Evolutionary conservation across 2,113 vertebrate species (phyloP), one percentile per base, ranked within the genome.

Genomic region (Ceratotherium simum): DNA sequence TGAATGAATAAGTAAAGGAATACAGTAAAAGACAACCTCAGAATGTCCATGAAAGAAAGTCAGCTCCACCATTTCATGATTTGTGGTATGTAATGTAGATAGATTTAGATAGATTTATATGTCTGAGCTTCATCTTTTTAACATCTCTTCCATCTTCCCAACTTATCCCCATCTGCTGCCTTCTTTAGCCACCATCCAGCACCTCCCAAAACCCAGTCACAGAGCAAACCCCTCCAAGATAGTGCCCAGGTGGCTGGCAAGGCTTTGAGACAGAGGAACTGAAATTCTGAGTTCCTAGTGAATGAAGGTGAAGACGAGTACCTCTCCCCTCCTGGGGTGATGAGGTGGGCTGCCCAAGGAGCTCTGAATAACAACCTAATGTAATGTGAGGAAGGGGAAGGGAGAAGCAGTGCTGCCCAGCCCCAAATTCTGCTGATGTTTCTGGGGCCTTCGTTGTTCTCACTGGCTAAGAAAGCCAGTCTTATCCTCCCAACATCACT

Each of bases 1-100:
- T 36, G 31, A 76, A 46, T 92, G 27, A 82, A 60, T 78, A 90
- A 94, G 64, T 76, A 75, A 80, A 89, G 36, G 29, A 80, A 86
- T 64, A 8, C 60, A 58, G 64, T 62, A 46, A 84, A 80, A 42
- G 33, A 62, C 17, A 62, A 62, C 58, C 25, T 73, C 42, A 73
- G 62, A 84, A 62, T n/a, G 79, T 58, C 42, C 46, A 62, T 69
- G 84, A 79, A 73, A 76, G 54, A 51, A 75, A 62, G 56, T 75
- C 39, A 60, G 56, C 33, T 87, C 42, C 2, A 70, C 31, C 42
- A 10, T 6, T 46, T 76, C 16, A 60, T 67, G 46, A 62, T 54
- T 60, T 58, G 16, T 67, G 31, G n/a, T 56, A 0, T 70, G 16
- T 46, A 42, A 48, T 39, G 8, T 12, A 54, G n/a, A 87, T 17